Base-by-base conservation (phyloP, 2,113 vertebrate genomes). In the Aphelocoma coerulescens region DNA sequence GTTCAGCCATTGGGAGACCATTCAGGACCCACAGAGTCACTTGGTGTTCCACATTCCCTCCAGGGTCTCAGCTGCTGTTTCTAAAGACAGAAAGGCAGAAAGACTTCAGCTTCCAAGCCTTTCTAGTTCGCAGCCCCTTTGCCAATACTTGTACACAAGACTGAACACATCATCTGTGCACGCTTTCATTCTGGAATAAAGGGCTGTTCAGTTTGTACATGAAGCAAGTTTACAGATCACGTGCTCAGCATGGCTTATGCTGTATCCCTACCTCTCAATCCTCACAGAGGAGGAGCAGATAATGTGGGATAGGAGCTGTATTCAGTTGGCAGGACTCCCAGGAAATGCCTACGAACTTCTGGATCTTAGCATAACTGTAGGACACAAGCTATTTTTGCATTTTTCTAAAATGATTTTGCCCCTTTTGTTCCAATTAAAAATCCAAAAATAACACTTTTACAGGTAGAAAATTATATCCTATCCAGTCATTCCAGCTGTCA, bases 31-130 rank as follows among this genome's bases (percentile, higher is more conserved):
- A 4, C 0, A 0, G 46, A 66, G 43, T 80, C 59, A 28, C 81
- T 83, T 37, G 62, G 54, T 88, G 43, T 66, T 94, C 63, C 55
- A 57, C 86, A 86, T 91, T 93, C 89, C 79, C 83, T 71, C 55
- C 30, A 33, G 82, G 67, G 79, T 80, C 83, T 95, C 95, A 90
- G 94, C 91, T 96, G 94, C 91, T 86, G 75, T 91, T 91, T 88
- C 72, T 86, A 73, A 96, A 91, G 72, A 77, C 73, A 59, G 63
- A 95, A 79, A 66, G 3, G 4, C 54, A 90, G 81, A 74, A 90
- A 35, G 39, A 68, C 65, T 87, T 95, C 72, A 89, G 73, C 65
- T 92, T 94, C 65, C 73, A 74, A 48, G 32, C 21, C 57, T 44
- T 84, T 59, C 84, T 59, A 68, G 44, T 55, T 80, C 2, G 2